A percentile compares a stretch with the other conserved stretches of the same genome.
Conservation (phyloP, 1,140 invertebrate species). For the Kradibia gibbosae region DNA sequence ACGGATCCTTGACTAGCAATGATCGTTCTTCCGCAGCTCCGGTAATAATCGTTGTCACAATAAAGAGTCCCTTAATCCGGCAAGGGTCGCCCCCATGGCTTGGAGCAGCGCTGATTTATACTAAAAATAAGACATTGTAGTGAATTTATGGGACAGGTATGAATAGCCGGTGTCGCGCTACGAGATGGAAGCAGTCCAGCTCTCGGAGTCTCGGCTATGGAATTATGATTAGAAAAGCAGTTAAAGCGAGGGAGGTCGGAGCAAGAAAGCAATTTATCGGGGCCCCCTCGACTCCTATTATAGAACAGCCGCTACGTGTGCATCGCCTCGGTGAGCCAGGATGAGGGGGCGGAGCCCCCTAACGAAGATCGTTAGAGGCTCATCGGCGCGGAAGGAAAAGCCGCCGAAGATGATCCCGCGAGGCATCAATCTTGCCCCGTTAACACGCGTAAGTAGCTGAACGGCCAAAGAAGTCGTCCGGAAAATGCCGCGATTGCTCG, state of each 20-base stretch:
- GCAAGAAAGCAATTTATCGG: background rate
- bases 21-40: background rate
- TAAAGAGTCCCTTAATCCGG: background rate
- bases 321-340: too few relatives aligned
- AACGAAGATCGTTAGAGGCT: slow-evolving; percentile 25
- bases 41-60: background rate
- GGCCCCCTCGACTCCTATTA: background rate
- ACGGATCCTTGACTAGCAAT: background rate
- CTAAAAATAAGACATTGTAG: background rate
- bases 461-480: background rate
- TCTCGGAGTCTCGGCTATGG: background rate
- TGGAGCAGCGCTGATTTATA: background rate
- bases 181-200: background rate
- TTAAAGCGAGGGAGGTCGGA: background rate
- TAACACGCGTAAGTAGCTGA: background rate
- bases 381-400: background rate
- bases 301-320: background rate
- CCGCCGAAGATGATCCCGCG: background rate
- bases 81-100: background rate
- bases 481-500: background rate
- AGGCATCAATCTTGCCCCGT: slow-evolving; percentile 29
- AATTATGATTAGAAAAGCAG: background rate
- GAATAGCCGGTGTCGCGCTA: background rate
- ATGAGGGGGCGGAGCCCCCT: background rate
- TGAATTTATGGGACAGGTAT: slow-evolving; percentile 7